phyloP scores from a whole-genome alignment of 1,140 invertebrate species.

The Anoplolepis gracilipes region DNA sequence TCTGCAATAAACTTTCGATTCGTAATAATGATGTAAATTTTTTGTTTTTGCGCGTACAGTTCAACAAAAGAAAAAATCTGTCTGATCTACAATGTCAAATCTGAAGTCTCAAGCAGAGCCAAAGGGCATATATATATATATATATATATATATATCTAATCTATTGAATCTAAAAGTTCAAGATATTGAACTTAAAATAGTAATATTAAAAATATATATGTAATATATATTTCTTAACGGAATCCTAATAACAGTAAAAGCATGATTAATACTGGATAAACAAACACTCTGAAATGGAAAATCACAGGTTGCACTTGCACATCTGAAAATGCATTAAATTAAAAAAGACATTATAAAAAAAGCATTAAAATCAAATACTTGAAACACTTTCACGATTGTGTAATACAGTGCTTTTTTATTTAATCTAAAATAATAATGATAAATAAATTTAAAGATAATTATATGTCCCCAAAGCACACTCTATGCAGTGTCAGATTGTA shows the following conservation, averaged over 20 bases:
- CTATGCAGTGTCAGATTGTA: slow-evolving; percentile 45
- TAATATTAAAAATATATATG: slow-evolving; percentile 63
- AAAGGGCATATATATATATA: too few relatives aligned
- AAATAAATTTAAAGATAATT: slow-evolving; percentile 68
- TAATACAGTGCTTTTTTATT: slow-evolving; percentile 62
- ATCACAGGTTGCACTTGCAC: slow-evolving; percentile 55
- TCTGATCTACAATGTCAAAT: too few relatives aligned
- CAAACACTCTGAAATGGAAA: slow-evolving; percentile 69
- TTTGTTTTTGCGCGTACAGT: too few relatives aligned
- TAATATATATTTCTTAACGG: slow-evolving; percentile 60
- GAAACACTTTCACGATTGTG: slow-evolving; percentile 55
- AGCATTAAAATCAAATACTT: slow-evolving; percentile 73
- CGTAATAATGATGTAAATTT: too few relatives aligned
- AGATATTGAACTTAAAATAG: slow-evolving; percentile 66
- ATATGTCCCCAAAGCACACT: slow-evolving; percentile 55
- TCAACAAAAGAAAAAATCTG: too few relatives aligned
- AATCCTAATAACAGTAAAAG: slow-evolving; percentile 65
- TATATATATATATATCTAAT: too few relatives aligned
- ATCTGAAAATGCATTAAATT: slow-evolving; percentile 70
- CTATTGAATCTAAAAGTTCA: slow-evolving; percentile 31
- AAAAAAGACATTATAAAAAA: slow-evolving; percentile 65
- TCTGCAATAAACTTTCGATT: too few relatives aligned
- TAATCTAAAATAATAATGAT: slow-evolving; percentile 71
- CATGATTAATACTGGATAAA: slow-evolving; percentile 66
- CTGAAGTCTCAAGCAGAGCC: too few relatives aligned